Conservation (phyloP, 1,140 invertebrate genomes). For the Drosophila mayri region DNA sequence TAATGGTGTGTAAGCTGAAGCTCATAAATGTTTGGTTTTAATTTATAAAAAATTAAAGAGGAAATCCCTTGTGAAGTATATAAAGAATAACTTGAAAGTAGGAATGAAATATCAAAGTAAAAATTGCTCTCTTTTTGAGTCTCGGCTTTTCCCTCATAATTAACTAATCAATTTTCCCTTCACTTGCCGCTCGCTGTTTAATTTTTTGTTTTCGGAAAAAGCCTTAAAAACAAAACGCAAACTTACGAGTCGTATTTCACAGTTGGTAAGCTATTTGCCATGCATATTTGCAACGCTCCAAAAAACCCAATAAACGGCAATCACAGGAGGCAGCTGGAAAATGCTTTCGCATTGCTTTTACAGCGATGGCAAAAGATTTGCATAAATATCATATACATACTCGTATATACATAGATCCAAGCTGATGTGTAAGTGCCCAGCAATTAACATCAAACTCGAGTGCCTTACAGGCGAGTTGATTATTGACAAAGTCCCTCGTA, state of each 20-base stretch:
- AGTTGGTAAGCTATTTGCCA: constrained; percentile 58
- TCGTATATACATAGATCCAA: not conserved
- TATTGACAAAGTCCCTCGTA: constrained; percentile 43
- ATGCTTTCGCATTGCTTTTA: constrained; percentile 61
- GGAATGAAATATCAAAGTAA: not conserved
- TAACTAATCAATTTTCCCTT: constrained; percentile 33
- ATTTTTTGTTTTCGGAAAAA: constrained; percentile 8
- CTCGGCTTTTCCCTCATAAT: constrained; percentile 9
- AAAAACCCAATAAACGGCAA: constrained; percentile 78
- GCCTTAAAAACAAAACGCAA: constrained; percentile 47
- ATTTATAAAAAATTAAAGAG: not conserved
- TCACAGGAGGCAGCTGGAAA: constrained; percentile 63
- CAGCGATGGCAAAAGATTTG: constrained; percentile 41
- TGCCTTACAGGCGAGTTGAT: constrained; percentile 29
- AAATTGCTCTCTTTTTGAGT: not conserved
- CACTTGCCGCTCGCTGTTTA: constrained; percentile 5
- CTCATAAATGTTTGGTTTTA: not conserved
- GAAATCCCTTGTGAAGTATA: not conserved
- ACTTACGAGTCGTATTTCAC: constrained; percentile 32
- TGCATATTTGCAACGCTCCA: constrained; percentile 80
- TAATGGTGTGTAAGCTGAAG: not conserved
- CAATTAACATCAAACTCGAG: constrained; percentile 64
- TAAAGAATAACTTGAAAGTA: not conserved
- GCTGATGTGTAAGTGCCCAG: constrained; percentile 35
- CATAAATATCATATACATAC: constrained; percentile 21